Conservation (phyloP, 1,140 invertebrate species). For the Hycleus cichorii region DNA sequence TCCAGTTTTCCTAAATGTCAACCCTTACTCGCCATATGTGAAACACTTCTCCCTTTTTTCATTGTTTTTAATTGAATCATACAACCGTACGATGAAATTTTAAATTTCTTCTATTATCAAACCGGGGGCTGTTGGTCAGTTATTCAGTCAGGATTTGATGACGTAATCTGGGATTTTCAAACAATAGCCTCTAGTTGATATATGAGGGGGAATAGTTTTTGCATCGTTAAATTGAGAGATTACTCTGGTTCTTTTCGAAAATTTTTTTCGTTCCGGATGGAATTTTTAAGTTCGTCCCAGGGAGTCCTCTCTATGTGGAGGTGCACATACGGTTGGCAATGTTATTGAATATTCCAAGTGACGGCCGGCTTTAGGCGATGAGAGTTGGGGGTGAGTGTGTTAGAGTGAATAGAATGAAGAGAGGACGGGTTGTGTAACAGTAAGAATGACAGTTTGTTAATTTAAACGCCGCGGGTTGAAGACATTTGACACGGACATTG, state of each 20-base stretch:
- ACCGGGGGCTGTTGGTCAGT: constrained; percentile 2
- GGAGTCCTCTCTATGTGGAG: background rate
- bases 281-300: background rate
- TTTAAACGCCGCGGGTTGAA: constrained; percentile 25
- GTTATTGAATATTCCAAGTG: constrained; percentile 18
- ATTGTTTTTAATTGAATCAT: constrained; percentile 2
- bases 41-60: no score
- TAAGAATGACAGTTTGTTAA: constrained; percentile 29
- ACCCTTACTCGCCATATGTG: no score
- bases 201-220: no score
- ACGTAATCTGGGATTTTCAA: no score
- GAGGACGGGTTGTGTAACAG: constrained; percentile 18
- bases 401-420: no score
- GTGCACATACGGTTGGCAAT: background rate
- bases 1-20: no score
- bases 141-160: background rate
- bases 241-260: background rate
- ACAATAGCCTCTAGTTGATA: no score
- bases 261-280: background rate
- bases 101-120: background rate
- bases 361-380: background rate
- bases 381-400: no score
- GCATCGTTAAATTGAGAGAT: no score
- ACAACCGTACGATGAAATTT: constrained; percentile 2
- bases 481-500: constrained; percentile 23